Conservation (phyloP, 2,797 vertebrate species). For the Morelia viridis region DNA sequence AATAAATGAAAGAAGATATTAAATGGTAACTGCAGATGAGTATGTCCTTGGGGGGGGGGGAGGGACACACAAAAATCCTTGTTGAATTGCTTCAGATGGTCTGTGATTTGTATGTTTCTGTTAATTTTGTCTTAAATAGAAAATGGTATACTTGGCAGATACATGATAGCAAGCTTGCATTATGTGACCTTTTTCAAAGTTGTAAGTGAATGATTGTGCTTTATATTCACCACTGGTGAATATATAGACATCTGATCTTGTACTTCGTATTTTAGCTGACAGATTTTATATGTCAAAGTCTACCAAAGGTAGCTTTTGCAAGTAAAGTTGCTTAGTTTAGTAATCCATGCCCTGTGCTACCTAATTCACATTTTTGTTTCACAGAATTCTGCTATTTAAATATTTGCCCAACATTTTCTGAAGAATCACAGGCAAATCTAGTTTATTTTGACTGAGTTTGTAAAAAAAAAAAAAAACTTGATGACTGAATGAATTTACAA, state of each 20-base stretch:
- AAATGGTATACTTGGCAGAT: not conserved
- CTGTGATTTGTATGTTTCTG: not conserved
- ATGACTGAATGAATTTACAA: not conserved
- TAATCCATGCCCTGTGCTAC: not conserved
- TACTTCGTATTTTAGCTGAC: constrained; percentile 10
- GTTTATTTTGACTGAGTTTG: not conserved
- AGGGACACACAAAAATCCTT: not conserved
- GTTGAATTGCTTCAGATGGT: not conserved
- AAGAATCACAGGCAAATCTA: not conserved
- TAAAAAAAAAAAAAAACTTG: not conserved
- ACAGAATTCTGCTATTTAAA: constrained; percentile 7
- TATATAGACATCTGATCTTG: constrained; percentile 15
- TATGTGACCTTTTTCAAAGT: not conserved
- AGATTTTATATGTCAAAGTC: not conserved
- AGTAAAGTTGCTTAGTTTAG: not conserved
- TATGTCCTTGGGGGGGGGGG: not conserved
- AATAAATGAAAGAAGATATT: not conserved
- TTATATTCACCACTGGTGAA: not conserved
- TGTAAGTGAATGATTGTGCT: not conserved
- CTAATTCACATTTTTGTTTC: not conserved
- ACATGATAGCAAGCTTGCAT: not conserved
- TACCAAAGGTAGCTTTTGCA: not conserved
- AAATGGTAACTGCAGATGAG: not conserved
- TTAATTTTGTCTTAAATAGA: constrained; percentile 8
- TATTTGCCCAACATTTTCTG: not conserved